phyloP scores from a whole-genome alignment of 2,113 vertebrate species.

The Chascanopsetta lugubris region DNA sequence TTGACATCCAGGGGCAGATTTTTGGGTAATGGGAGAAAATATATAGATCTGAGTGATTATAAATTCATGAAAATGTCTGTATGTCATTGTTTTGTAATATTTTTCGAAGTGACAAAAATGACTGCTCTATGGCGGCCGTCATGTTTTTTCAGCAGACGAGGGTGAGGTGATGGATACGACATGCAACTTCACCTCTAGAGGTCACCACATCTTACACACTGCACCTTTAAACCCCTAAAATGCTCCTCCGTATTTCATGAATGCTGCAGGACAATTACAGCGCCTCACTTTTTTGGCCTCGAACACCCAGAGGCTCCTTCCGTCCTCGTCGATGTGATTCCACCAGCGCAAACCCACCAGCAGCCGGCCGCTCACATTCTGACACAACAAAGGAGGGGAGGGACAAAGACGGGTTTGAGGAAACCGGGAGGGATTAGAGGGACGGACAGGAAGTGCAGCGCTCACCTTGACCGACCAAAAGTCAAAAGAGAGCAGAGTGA shows the following conservation, averaged over 20 bases:
- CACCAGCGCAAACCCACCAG: conserved; percentile 90
- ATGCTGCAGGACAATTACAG: neutral
- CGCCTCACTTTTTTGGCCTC: conserved; percentile 86
- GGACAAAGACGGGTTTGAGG: neutral
- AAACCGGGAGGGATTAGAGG: neutral
- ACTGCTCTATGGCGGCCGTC: too few species aligned
- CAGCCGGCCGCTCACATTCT: conserved; percentile 89
- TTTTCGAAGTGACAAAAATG: too few species aligned
- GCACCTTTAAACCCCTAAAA: too few species aligned
- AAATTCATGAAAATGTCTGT: too few species aligned
- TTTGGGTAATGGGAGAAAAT: too few species aligned
- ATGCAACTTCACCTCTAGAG: too few species aligned
- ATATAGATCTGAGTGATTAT: too few species aligned
- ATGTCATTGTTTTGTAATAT: too few species aligned
- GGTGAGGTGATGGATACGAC: too few species aligned
- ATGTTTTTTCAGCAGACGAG: too few species aligned
- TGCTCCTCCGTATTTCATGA: neutral
- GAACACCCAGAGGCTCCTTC: conserved; percentile 89
- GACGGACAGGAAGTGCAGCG: neutral
- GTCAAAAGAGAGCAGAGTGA: conserved; percentile 91
- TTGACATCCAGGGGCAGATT: too few species aligned
- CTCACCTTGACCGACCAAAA: conserved; percentile 96
- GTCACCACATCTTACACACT: too few species aligned
- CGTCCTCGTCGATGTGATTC: conserved; percentile 92
- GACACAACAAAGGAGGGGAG: conserved; percentile 7